Evolutionary conservation across 2,888 invertebrate species (phyloP).

Genomic region (Digitonthophagus gazella): DNA sequence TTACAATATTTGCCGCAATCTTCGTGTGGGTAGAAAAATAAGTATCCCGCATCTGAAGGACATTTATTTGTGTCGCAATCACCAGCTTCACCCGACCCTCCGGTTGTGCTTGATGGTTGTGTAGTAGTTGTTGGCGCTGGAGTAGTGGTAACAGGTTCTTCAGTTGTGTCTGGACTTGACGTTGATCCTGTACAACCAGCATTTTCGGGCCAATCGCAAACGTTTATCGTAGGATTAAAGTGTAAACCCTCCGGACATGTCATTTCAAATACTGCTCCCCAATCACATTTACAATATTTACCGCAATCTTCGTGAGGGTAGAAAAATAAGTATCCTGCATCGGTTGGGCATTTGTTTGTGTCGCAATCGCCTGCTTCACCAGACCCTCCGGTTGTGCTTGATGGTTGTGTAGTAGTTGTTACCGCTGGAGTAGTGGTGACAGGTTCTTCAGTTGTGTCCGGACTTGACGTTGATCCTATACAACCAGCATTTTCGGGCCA

Average conservation of each 20-base stretch:
- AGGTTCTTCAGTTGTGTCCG: background rate
- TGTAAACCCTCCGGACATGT: slow-evolving; percentile 1
- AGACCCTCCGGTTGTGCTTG: background rate
- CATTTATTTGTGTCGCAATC: background rate
- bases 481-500: slow-evolving; percentile 9
- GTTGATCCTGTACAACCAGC: slow-evolving; percentile 5
- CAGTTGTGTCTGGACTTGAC: background rate
- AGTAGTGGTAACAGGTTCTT: background rate
- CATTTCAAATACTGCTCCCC: slow-evolving; percentile 4
- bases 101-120: background rate
- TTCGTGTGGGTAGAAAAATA: slow-evolving; percentile 8
- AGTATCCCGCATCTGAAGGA: background rate
- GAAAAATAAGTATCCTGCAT: background rate
- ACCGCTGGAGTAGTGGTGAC: background rate
- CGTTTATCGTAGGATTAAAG: background rate
- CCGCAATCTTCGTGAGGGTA: slow-evolving; percentile 3
- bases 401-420: background rate
- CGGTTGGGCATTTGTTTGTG: background rate
- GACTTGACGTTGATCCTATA: background rate
- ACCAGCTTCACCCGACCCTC: background rate
- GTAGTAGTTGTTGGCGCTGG: background rate
- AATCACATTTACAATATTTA: slow-evolving; percentile 6
- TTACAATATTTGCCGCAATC: slow-evolving; percentile 29
- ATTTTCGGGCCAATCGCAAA: slow-evolving; percentile 9
- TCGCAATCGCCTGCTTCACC: background rate